phyloP scores from a whole-genome alignment of 2,888 invertebrate species.

The Dynastes tityus region DNA sequence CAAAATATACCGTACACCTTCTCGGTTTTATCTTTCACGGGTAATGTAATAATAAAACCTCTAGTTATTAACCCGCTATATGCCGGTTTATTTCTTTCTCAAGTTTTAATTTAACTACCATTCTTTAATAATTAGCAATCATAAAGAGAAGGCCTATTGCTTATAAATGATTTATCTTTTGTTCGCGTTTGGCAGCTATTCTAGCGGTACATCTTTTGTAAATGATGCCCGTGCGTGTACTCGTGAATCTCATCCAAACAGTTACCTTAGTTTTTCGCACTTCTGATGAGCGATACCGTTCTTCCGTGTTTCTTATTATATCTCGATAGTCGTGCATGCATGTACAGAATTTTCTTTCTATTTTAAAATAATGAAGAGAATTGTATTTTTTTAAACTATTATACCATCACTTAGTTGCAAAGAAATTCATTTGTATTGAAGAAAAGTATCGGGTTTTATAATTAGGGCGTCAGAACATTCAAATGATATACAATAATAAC shows the following conservation, averaged over 20 bases:
- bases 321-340: conserved; percentile 1
- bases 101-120: conserved; percentile 1
- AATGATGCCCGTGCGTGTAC: conserved; percentile 4
- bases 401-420: too few relatives aligned
- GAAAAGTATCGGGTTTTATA: too few relatives aligned
- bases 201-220: conserved; percentile 45
- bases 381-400: too few relatives aligned
- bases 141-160: conserved; percentile 1
- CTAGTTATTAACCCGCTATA: neutral
- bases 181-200: conserved; percentile 30
- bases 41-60: neutral
- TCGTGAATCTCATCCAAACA: conserved; percentile 32
- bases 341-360: neutral
- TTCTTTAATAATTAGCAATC: conserved; percentile 28
- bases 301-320: neutral
- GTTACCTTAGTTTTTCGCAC: conserved; percentile 41
- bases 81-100: conserved; percentile 1
- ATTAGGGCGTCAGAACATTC: too few relatives aligned
- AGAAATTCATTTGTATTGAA: too few relatives aligned
- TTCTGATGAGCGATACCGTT: conserved; percentile 42
- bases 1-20: neutral
- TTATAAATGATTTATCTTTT: conserved; percentile 28
- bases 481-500: too few relatives aligned
- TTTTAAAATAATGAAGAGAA: neutral
- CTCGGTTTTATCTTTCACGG: neutral